A percentile compares a stretch with the other conserved stretches of the same genome.
These are phyloP conservation scores for Brachionus paranguensis DNA, from an alignment of 1,140 invertebrate genomes.

Conservation along the genomic window DNA sequence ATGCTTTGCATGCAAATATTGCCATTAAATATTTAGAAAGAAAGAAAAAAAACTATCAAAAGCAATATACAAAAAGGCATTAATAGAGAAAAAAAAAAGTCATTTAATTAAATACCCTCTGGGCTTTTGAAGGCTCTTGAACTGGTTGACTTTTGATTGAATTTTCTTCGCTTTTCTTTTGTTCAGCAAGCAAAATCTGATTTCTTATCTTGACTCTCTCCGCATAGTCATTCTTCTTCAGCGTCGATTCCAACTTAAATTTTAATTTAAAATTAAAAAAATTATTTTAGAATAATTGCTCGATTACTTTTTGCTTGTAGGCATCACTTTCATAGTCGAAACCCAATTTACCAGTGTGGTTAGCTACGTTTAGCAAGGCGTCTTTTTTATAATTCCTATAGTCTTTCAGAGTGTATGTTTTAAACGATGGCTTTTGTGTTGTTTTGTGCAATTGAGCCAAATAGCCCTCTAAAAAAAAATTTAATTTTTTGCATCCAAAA, in stretches of 20 bases:
- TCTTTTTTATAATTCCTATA: conserved; percentile 39
- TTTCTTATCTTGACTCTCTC: conserved; percentile 34
- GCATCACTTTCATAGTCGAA: conserved; percentile 33
- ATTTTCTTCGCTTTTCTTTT: conserved; percentile 15
- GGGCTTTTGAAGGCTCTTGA: conserved; percentile 29
- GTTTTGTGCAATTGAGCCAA: conserved; percentile 32
- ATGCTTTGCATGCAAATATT: conserved; percentile 34
- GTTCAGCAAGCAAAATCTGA: conserved; percentile 8
- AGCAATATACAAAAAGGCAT: neutral
- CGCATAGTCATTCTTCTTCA: conserved; percentile 30
- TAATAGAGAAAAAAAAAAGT: neutral
- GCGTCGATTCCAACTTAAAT: neutral
- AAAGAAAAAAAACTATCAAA: neutral
- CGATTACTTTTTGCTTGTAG: conserved; percentile 31
- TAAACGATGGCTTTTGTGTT: neutral
- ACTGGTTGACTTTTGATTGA: conserved; percentile 29
- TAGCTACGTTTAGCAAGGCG: neutral
- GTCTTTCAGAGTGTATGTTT: conserved; percentile 28
- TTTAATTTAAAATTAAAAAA: neutral
- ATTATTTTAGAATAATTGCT: neutral
- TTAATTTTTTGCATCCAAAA: neutral
- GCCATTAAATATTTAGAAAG: neutral
- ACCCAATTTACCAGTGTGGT: conserved; percentile 27
- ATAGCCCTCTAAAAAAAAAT: conserved; percentile 3
- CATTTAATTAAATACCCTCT: conserved; percentile 33